Conservation (phyloP, 2,113 vertebrate species). For the Labeo rohita region DNA sequence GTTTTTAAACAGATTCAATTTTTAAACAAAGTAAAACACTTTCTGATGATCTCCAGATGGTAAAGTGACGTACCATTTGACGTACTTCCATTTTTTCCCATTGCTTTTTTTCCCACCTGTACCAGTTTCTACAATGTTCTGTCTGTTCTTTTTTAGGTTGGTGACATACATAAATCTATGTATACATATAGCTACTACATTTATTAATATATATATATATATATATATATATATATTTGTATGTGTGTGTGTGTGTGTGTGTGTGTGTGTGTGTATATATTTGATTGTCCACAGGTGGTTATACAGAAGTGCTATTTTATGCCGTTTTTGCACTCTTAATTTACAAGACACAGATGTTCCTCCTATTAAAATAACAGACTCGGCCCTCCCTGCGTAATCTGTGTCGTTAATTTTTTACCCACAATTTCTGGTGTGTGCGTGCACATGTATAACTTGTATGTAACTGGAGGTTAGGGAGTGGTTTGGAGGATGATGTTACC, state of each 20-base stretch:
- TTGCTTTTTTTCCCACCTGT: neutral
- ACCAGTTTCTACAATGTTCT: conserved; percentile 47
- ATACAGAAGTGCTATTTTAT: conserved; percentile 62
- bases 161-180: neutral
- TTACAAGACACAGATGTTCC: conserved; percentile 63
- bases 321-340: conserved; percentile 53
- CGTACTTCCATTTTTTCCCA: neutral
- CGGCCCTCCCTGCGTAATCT: conserved; percentile 48
- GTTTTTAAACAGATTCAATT: conserved; percentile 1
- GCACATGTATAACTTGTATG: conserved; percentile 34
- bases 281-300: neutral
- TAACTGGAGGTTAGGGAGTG: conserved; percentile 49
- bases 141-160: conserved; percentile 11
- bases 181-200: neutral
- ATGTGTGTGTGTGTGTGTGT: neutral
- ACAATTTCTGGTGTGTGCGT: conserved; percentile 61
- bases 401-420: conserved; percentile 67
- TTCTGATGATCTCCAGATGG: conserved; percentile 54
- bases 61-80: conserved; percentile 29
- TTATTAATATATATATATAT: neutral
- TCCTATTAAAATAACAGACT: conserved; percentile 73
- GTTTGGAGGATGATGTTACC: conserved; percentile 64
- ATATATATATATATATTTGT: neutral
- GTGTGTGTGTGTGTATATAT: no score
- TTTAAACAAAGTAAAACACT: conserved; percentile 11